Base-by-base conservation (phyloP, 1,140 invertebrate genomes). In the Triops cancriformis region DNA sequence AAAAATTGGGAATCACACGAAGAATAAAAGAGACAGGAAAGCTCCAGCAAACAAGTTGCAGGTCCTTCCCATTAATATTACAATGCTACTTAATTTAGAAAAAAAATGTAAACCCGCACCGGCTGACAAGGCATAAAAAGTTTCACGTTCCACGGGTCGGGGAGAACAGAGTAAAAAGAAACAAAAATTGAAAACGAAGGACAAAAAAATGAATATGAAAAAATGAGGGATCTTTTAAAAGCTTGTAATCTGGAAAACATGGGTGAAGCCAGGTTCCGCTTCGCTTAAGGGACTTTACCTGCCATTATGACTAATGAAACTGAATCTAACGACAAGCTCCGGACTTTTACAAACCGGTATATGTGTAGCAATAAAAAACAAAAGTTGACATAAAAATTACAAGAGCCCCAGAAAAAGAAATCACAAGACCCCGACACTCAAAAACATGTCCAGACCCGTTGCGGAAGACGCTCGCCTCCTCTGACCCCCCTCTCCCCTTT, bases 281-380 rank as follows among this genome's bases (percentile, higher is more conserved):
- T 64, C 51, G 51, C 51, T 64, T 64, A 64, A 64, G 51, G 51
- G 51, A 64, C 51, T 64, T 64, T 64, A 64, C 51, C 51, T 64
- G 51, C 51, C 51, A 64, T 64, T 64, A 64, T 64, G 51, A 64
- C 51, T 64, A 64, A 64, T 64, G 51, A 64, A 64, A 64, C 51
- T 64, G 51, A 64, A 64, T 64, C 51, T 23, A 64, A 64, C 51
- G 51, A 64, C 51, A 64, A 64, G 51, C 51, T 64, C 51, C 18
- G 51, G 31, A 37, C 31, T 37, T 37, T 37, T 37, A 37, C 51
- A 64, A 64, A 64, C 51, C 51, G 51, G 51, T 64, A 64, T 64
- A 23, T 18, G 18, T 64, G 6, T 64, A 64, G 31, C 31, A 37
- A 37, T 37, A 37, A 37, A 37, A 37, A 37, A 37, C 31, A 64